Conservation (phyloP, 2,113 vertebrate genomes). For the Silurus asotus region DNA sequence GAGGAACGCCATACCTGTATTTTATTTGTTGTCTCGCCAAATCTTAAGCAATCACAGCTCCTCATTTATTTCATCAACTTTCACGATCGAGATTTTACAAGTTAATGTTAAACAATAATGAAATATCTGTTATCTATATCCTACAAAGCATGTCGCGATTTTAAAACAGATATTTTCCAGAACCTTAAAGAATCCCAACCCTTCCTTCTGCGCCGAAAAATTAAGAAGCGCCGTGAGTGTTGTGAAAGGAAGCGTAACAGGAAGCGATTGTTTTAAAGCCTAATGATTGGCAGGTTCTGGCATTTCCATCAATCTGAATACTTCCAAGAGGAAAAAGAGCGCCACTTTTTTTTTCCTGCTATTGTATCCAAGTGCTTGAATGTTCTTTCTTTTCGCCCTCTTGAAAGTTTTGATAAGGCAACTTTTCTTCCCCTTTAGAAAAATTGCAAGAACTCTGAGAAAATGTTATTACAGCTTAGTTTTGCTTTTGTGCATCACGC, state of each 20-base stretch:
- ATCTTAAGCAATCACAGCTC: background rate
- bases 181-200: background rate
- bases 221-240: background rate
- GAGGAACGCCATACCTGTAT: too few species aligned
- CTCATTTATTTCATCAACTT: background rate
- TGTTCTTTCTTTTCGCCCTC: background rate
- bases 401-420: constrained; percentile 1
- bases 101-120: background rate
- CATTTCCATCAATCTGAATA: constrained; percentile 7
- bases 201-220: background rate
- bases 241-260: constrained; percentile 19
- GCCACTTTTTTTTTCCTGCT: constrained; percentile 5
- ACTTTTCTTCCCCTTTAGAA: background rate
- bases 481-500: constrained; percentile 32
- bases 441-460: background rate
- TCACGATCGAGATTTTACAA: background rate
- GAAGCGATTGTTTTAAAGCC: constrained; percentile 40
- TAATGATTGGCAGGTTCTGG: constrained; percentile 11
- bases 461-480: background rate
- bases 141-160: background rate
- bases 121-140: background rate
- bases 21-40: background rate
- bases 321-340: background rate
- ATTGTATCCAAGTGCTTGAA: background rate
- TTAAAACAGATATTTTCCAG: background rate